phyloP scores from a whole-genome alignment of 2,888 invertebrate species.

The Chrysolina americana region DNA sequence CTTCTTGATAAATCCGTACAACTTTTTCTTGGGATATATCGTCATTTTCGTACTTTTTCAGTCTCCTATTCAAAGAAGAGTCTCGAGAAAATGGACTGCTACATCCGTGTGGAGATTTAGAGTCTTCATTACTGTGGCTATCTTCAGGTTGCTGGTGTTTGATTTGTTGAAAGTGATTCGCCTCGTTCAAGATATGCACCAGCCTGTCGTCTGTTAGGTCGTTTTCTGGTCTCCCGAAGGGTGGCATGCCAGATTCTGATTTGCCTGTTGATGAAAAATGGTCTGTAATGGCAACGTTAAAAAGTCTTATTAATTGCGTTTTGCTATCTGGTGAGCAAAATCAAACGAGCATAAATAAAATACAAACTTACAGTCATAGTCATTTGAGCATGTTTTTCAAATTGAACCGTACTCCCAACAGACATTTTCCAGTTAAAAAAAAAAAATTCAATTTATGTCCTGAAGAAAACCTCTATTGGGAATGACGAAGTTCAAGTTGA shows the following conservation, averaged over 20 bases:
- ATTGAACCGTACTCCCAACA: no score
- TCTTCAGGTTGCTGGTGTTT: slow-evolving; percentile 70
- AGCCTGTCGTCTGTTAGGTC: slow-evolving; percentile 92
- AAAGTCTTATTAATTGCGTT: slow-evolving; percentile 42
- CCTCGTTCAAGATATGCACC: slow-evolving; percentile 93
- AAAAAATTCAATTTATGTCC: no score
- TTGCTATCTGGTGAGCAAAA: slow-evolving; percentile 34
- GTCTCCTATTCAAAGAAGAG: slow-evolving; percentile 80
- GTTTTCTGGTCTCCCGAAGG: slow-evolving; percentile 82
- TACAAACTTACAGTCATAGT: neutral
- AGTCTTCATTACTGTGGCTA: slow-evolving; percentile 85
- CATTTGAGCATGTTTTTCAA: no score
- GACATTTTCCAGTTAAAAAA: no score
- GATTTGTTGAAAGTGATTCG: slow-evolving; percentile 85
- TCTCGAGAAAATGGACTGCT: slow-evolving; percentile 87
- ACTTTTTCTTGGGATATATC: slow-evolving; percentile 98
- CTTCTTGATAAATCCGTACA: slow-evolving; percentile 94
- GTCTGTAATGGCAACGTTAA: slow-evolving; percentile 65
- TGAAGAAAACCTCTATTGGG: no score
- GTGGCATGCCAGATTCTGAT: slow-evolving; percentile 86
- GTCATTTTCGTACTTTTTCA: slow-evolving; percentile 92
- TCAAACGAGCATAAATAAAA: slow-evolving; percentile 31
- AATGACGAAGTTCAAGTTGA: no score
- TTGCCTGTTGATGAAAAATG: slow-evolving; percentile 78
- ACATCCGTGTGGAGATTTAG: slow-evolving; percentile 86